Base-by-base conservation (phyloP, 2,113 vertebrate species). In the Lepisosteus osseus region DNA sequence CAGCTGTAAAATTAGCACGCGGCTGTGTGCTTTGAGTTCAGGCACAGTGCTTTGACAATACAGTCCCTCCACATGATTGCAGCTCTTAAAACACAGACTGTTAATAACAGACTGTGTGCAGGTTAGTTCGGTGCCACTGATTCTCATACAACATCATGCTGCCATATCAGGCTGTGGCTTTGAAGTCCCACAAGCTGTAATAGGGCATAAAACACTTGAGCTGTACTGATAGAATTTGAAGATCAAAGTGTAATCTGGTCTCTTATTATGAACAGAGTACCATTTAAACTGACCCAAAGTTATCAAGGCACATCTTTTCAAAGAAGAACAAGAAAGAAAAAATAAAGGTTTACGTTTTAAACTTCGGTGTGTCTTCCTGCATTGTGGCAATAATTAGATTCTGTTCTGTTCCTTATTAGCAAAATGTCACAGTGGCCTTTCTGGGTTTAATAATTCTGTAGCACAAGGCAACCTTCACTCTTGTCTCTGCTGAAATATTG, bases 381-480 rank as follows among this genome's bases (percentile, higher is more conserved):
- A 74, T 78, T 77, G 78, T 67, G 44, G 41, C 71, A 73, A 76
- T 88, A 86, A 90, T 87, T 89, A 86, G 76, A 78, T 75, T 82
- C 79, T 85, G 78, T 77, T 78, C 79, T 80, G 80, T 73, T 77
- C 81, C 86, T 86, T 82, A 80, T 80, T 77, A 76, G 83, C 80
- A 85, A 90, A 89, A 89, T 90, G 86, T 88, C 87, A 90, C 72
- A 63, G 74, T 88, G 87, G 85, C 87, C 86, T 90, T 89, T 91
- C 76, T 85, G 80, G 74, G 82, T 70, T 63, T 75, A 84, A 82
- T 80, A 63, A 86, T 75, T 29, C 81, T 76, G 85, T 83, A 86
- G 80, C 68, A 76, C 74, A 73, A 70, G 68, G 78, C 71, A 75
- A 61, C 29, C 29, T 29, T 29, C 29, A 29, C 29, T 29, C 29